Conservation (phyloP, 2,113 vertebrate species). For the Muntiacus muntjak region DNA sequence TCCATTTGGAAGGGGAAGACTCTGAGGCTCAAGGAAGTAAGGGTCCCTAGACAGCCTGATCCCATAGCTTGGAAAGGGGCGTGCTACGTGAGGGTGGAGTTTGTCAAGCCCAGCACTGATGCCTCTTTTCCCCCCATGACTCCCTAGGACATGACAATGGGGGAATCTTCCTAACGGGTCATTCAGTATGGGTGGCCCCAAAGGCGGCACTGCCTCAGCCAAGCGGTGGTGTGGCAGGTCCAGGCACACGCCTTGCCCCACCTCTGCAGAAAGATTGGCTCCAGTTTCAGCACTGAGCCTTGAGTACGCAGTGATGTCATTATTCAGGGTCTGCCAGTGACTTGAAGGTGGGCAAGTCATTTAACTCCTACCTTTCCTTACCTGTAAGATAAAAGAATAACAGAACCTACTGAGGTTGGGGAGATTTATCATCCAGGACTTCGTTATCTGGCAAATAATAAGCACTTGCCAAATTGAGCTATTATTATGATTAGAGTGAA, state of each 20-base stretch:
- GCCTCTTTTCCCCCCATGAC: neutral
- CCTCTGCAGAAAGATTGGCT: neutral
- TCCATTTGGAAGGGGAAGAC: neutral
- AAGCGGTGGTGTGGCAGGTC: neutral
- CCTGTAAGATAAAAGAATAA: neutral
- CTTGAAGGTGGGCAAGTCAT: neutral
- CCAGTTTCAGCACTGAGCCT: neutral
- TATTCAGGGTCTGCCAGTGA: neutral
- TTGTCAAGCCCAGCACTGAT: neutral
- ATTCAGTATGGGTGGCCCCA: no score
- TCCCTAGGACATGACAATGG: fast-evolving
- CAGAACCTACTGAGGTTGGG: neutral
- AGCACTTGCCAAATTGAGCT: neutral
- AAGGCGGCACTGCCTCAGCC: neutral
- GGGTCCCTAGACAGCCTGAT: neutral
- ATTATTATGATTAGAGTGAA: neutral
- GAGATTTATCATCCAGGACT: neutral
- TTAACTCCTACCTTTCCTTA: neutral
- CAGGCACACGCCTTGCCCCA: fast-evolving
- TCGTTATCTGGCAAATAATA: neutral
- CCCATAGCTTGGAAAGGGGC: neutral
- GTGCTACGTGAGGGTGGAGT: fast-evolving
- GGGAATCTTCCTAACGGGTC: neutral
- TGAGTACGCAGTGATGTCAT: neutral
- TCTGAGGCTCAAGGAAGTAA: neutral